These are phyloP conservation scores for Pteromalus puparum DNA, from an alignment of 1,140 invertebrate genomes.

Conservation along the genomic window DNA sequence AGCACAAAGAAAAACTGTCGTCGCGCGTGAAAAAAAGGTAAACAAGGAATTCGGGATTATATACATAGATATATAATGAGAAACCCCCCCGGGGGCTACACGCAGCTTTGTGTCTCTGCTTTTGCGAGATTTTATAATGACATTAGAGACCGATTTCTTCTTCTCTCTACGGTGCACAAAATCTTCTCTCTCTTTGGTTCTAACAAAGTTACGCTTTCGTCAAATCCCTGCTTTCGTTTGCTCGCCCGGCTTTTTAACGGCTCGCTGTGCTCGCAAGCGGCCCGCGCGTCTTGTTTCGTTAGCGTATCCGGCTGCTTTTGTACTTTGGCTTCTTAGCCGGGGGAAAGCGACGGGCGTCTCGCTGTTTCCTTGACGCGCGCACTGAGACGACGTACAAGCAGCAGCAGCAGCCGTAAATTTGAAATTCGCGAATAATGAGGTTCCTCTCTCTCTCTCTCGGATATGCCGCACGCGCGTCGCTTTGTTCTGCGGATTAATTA, in stretches of 20 bases:
- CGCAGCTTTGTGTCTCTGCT: too few species aligned
- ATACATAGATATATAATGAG: neutral
- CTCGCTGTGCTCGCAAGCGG: neutral
- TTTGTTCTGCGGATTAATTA: slow-evolving; percentile 38
- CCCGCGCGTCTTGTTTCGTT: neutral
- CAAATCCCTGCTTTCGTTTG: neutral
- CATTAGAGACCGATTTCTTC: slow-evolving; percentile 8
- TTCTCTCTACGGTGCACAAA: neutral
- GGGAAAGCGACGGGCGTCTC: neutral
- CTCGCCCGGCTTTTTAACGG: slow-evolving; percentile 3
- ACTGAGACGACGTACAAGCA: neutral
- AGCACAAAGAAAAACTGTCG: neutral
- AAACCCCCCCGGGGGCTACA: too few species aligned
- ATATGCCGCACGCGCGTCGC: neutral
- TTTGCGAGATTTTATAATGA: slow-evolving; percentile 21
- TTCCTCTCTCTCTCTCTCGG: neutral
- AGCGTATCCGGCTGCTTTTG: neutral
- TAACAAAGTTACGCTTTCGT: neutral
- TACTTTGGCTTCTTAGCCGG: slow-evolving; percentile 21
- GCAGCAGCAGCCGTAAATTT: neutral
- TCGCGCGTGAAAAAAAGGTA: neutral
- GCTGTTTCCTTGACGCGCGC: neutral
- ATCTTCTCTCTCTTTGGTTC: neutral
- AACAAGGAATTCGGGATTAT: neutral
- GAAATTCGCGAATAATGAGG: slow-evolving; percentile 32